Evolutionary conservation across 2,888 invertebrate genomes (phyloP), one percentile per base, ranked within the genome.

Genomic region (Criorhina ranunculi): DNA sequence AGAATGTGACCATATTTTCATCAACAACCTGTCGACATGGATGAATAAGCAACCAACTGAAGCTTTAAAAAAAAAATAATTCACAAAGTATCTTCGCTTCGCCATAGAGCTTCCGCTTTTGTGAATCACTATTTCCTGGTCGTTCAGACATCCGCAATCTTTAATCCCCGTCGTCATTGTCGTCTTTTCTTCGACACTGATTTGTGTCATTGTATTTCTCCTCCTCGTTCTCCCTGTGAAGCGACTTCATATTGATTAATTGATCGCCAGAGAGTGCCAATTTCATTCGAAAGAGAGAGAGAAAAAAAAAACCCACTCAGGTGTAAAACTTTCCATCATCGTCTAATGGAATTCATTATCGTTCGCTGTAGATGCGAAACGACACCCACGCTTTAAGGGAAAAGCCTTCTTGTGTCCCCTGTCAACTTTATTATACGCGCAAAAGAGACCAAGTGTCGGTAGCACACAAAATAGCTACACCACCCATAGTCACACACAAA

Each of bases 311-410:
- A 72, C 9, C 11, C 77, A 77, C 59, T 82, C 82, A 82, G 76
- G 76, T 82, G 82, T 70, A 77, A 82, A 82, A 60, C 82, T 82
- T 82, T 82, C 82, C 77, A 82, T 82, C 82, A 82, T 82, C 77
- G 77, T 82, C 82, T 82, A 77, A 82, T 82, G 77, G 70, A 77
- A 82, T 82, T 82, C 82, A 82, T 82, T 82, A 82, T 77, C 62
- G 75, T 40, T 60, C 15, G 59, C 66, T 37, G 57, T 66, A 37
- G 55, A 60, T 75, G 59, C 46, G 69, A 70, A 64, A 51, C 59
- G 59, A 53, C 24, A 49, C 6, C 15, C 31, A 4, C 35, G 19
- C 9, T 6, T 3, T 60, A 51, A 46, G 57, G 72, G 33, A 76
- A 80, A 81, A 81, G 67, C 69, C 66, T 77, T 77, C 44, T 70